Evolutionary conservation across 35 echinoderm and acorn worm genomes (phyloP).

Genomic region (Heliocidaris erythrogramma): DNA sequence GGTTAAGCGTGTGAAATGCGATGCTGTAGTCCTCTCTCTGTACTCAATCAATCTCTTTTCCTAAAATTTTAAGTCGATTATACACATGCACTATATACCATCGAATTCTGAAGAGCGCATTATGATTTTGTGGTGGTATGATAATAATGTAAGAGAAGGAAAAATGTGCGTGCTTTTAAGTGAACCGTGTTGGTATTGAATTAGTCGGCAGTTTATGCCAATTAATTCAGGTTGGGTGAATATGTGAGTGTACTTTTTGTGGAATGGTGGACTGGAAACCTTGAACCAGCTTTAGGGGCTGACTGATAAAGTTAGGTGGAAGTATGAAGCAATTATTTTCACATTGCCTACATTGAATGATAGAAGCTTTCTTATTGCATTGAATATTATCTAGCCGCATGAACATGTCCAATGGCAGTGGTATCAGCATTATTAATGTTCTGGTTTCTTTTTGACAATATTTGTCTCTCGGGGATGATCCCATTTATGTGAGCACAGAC

Average conservation of each 20-base stretch:
- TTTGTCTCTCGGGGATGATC: neutral
- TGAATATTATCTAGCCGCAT: neutral
- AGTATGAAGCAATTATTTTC: neutral
- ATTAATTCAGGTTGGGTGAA: slow-evolving; percentile 38
- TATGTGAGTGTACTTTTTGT: slow-evolving; percentile 47
- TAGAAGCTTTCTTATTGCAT: neutral
- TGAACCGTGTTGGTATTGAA: slow-evolving; percentile 48
- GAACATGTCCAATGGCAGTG: neutral
- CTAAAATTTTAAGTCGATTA: slow-evolving; percentile 41
- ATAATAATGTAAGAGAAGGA: neutral
- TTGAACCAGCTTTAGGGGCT: neutral
- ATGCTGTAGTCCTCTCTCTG: neutral
- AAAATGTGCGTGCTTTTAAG: slow-evolving; percentile 39
- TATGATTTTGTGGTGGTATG: slow-evolving; percentile 33
- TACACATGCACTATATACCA: slow-evolving; percentile 19
- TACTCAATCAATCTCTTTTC: neutral
- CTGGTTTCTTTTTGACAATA: neutral
- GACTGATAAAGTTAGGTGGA: neutral
- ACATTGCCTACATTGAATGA: neutral
- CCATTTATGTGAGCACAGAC: neutral
- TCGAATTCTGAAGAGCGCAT: slow-evolving; percentile 16
- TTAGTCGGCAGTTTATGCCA: slow-evolving; percentile 52
- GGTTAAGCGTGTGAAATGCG: slow-evolving; percentile 37
- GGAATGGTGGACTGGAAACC: neutral
- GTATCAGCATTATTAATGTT: neutral